These are phyloP conservation scores for Coleophora deauratella DNA, from an alignment of 2,888 invertebrate genomes.

Conservation along the genomic window DNA sequence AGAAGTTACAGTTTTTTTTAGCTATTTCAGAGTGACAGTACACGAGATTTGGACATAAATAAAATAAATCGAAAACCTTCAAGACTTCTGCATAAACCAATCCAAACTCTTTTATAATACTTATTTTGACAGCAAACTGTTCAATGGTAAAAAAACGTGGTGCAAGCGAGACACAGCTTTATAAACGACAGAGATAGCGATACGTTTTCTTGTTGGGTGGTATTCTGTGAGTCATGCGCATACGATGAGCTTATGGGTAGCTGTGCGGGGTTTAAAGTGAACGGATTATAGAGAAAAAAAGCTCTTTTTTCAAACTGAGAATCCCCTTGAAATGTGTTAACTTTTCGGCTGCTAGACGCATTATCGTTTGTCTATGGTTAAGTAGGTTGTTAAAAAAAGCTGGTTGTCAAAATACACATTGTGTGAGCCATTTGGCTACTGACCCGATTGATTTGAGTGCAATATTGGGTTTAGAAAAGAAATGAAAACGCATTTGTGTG, in stretches of 20 bases:
- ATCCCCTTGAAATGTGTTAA: conserved; percentile 24
- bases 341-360: conserved; percentile 16
- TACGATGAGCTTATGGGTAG: conserved; percentile 27
- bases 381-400: conserved; percentile 34
- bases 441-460: neutral
- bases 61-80: neutral
- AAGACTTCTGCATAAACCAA: conserved; percentile 36
- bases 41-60: too few relatives aligned
- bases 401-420: conserved; percentile 10
- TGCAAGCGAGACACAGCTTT: conserved; percentile 32
- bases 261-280: conserved; percentile 30
- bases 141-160: conserved; percentile 54
- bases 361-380: conserved; percentile 24
- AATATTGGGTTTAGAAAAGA: neutral
- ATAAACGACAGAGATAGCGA: conserved; percentile 27
- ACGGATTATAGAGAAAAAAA: conserved; percentile 26
- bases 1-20: too few relatives aligned
- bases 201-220: conserved; percentile 53
- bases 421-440: neutral
- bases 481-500: too few relatives aligned
- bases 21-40: too few relatives aligned
- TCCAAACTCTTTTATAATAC: conserved; percentile 69
- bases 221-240: conserved; percentile 53
- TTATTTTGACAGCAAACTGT: conserved; percentile 72
- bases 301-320: conserved; percentile 23